Evolutionary conservation across 2,113 vertebrate species (phyloP).

Genomic region (Tympanuchus pallidicinctus): DNA sequence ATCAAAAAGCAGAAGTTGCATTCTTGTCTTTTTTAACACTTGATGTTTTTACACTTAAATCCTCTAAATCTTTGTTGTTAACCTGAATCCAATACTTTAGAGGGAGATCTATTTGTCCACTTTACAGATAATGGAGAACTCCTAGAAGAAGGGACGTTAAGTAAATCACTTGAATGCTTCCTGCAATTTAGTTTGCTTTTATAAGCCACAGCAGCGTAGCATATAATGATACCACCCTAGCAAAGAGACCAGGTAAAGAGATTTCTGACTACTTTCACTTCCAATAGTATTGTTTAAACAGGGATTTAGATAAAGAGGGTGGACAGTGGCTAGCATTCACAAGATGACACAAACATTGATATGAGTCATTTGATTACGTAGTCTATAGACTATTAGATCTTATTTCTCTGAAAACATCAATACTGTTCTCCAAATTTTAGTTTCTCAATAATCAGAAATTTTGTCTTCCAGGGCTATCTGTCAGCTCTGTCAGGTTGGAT

Average conservation of each 20-base stretch:
- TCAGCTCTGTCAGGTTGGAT: neutral
- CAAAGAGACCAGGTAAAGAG: neutral
- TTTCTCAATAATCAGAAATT: neutral
- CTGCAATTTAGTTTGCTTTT: neutral
- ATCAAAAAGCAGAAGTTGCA: neutral
- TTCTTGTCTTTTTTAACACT: neutral
- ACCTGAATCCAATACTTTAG: neutral
- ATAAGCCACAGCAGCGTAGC: neutral
- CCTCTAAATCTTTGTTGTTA: neutral
- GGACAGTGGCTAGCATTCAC: neutral
- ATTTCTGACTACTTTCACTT: neutral
- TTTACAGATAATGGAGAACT: neutral
- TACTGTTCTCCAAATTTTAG: neutral
- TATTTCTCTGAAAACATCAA: neutral
- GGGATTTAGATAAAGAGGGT: neutral
- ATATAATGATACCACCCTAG: neutral
- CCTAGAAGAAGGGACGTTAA: neutral
- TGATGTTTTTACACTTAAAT: rapidly evolving
- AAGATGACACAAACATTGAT: neutral
- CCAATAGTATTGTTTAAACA: neutral
- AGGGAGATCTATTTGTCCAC: neutral
- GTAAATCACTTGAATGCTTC: neutral
- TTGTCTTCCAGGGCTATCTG: neutral
- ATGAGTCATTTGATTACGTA: neutral
- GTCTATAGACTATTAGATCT: neutral